Base-by-base conservation (phyloP, 2,113 vertebrate species). In the Silurus glanis region DNA sequence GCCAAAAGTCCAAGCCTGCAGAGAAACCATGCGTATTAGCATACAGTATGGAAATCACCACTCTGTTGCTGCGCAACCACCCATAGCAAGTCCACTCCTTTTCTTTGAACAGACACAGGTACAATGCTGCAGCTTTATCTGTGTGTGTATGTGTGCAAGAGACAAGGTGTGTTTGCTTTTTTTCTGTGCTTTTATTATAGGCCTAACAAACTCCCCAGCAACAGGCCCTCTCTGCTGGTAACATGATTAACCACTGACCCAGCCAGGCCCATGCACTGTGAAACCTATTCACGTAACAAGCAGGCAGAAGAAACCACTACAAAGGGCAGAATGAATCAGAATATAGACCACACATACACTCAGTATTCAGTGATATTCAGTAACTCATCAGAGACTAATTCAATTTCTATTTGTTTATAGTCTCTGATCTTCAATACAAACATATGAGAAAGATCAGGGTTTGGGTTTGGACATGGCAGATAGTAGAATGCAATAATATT, bases 1-100 rank as follows among this genome's bases (percentile, higher is more conserved):
- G 82, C 67, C 78, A 85, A 85, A 88, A 87, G 89, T 91, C 90
- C 87, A 86, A 86, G 71, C 82, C 83, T 59, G 72, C 81, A 87
- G 71, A 87, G 83, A 86, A 37, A 19, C 16, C 72, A 86, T 80
- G 51, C 21, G 74, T 85, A 89, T 91, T 88, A 91, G 85, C 90
- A 91, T 91, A 86, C 86, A 84, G 83, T 89, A 89, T 91, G 90
- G 87, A 91, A 91, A 91, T 91, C 83, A 84, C 87, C 83, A 82
- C 87, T 67, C 61, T 84, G 88, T 91, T 91, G 84, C 90, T 58
- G 85, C 59, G 90, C 88, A 87, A 89, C 88, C 23, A 69, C n/a
- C 55, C 25, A 74, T 81, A 78, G 83, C 56, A 69, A 79, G 88
- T 83, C 87, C 86, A 91, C 87, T 87, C 87, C 85, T 85, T 84